Percentiles rank a stretch among this genome's conserved stretches.
phyloP scores from a whole-genome alignment of 2,113 vertebrate genomes.

The Gobiocypris rarus region DNA sequence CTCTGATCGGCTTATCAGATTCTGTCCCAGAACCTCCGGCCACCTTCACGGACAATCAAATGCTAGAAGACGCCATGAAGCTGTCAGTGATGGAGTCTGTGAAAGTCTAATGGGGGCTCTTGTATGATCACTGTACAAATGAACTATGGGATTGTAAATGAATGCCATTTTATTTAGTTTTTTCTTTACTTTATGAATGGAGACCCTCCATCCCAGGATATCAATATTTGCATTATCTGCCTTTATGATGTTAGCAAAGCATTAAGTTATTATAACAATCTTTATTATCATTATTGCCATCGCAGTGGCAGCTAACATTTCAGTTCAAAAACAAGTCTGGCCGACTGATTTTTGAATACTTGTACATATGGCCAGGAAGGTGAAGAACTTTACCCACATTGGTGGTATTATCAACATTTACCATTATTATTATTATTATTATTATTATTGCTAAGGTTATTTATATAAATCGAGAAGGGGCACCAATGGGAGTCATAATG shows the following conservation, averaged over 20 bases:
- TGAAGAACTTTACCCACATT: slow-evolving; percentile 44
- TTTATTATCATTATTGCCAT: slow-evolving; percentile 62
- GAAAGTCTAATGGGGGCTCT: slow-evolving; percentile 78
- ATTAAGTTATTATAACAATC: slow-evolving; percentile 51
- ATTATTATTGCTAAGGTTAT: slow-evolving; percentile 50
- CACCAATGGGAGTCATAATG: slow-evolving; percentile 67
- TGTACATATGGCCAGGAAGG: slow-evolving; percentile 53
- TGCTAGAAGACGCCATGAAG: slow-evolving; percentile 91
- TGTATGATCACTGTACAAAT: slow-evolving; percentile 43
- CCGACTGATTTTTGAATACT: slow-evolving; percentile 40
- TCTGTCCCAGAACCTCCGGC: slow-evolving; percentile 83
- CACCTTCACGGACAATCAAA: slow-evolving; percentile 89
- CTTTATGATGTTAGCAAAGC: slow-evolving; percentile 75
- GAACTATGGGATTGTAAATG: slow-evolving; percentile 61
- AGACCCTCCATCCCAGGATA: slow-evolving; percentile 65
- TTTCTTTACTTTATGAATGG: slow-evolving; percentile 66
- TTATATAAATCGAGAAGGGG: slow-evolving; percentile 65
- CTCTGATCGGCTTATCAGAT: slow-evolving; percentile 89
- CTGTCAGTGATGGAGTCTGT: slow-evolving; percentile 88
- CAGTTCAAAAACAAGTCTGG: slow-evolving; percentile 47
- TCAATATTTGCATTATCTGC: slow-evolving; percentile 71
- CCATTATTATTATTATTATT: slow-evolving; percentile 50
- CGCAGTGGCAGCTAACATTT: slow-evolving; percentile 74
- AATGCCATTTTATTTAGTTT: slow-evolving; percentile 65
- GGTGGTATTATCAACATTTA: slow-evolving; percentile 50